Percentiles rank a stretch among this genome's conserved stretches.
phyloP scores from a whole-genome alignment of 2,888 invertebrate species.

The Drosophila kokeensis region DNA sequence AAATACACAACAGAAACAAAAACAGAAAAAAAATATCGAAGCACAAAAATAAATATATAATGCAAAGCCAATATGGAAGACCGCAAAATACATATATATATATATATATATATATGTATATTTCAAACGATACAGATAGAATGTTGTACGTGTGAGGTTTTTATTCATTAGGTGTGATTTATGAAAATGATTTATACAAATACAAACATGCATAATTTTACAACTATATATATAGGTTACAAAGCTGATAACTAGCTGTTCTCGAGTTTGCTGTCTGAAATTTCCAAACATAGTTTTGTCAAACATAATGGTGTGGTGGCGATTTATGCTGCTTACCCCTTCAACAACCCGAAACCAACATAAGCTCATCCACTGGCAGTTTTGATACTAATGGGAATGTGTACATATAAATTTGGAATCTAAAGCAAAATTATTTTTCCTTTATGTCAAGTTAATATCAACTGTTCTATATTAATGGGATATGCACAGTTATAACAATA shows the following conservation, averaged over 20 bases:
- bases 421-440: background rate
- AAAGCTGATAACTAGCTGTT: background rate
- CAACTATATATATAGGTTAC: background rate
- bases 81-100: background rate
- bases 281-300: background rate
- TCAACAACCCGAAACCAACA: constrained; percentile 31
- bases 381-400: background rate
- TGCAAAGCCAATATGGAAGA: constrained; percentile 19
- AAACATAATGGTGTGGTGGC: background rate
- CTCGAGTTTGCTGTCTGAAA: constrained; percentile 12
- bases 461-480: background rate
- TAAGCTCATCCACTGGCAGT: constrained; percentile 28
- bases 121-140: constrained; percentile 1
- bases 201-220: background rate
- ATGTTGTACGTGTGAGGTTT: background rate
- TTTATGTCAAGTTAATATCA: background rate
- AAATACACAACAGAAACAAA: constrained; percentile 32
- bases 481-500: background rate
- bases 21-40: constrained; percentile 9
- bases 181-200: constrained; percentile 10
- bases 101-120: background rate
- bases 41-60: constrained; percentile 24
- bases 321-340: constrained; percentile 33
- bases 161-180: background rate
- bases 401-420: constrained; percentile 26